Evolutionary conservation across 2,888 invertebrate genomes (phyloP), one percentile per base, ranked within the genome.

Genomic region (Drosophila tripunctata): DNA sequence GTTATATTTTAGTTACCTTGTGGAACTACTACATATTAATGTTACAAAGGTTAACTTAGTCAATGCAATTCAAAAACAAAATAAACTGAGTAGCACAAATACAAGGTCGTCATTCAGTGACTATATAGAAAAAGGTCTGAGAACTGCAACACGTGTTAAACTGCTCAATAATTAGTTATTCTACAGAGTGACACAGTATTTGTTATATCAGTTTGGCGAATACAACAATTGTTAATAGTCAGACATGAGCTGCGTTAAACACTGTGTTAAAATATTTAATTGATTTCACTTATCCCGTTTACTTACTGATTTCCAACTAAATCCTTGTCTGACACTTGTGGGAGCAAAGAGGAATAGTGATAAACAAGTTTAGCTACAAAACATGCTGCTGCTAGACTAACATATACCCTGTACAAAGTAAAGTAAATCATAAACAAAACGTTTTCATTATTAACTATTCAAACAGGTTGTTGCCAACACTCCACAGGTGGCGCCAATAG

Each of bases 71-170:
- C n/a, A 10, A 30, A 17, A 41, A 17, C 15, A 3, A 45, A 64
- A 58, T 10, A 22, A 50, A 35, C 15, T 14, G 43, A 67, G 64
- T 12, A 50, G 17, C 19, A 17, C 19, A 35, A 24, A 12, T 15
- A 43, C 76, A 73, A 79, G 57, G 67, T 71, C 54, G 38, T 3
- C 12, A 38, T 51, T 60, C 54, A 67, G 24, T 51, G 51, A 27
- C 35, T 21, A 17, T 31, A 43, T 31, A 48, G 43, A 10, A 10
- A 27, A 27, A 45, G 40, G 48, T 44, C 51, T 58, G 15, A 10
- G 4, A 2, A 47, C 17, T 43, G 17, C 31, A 50, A 70, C 79
- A 75, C 78, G 78, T 79, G 78, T 61, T 60, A 22, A 78, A 57
- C 56, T 56, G 33, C 47, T 56, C 40, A 41, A 56, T 44, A 57